A percentile compares a stretch with the other conserved stretches of the same genome.
phyloP scores from a whole-genome alignment of 1,140 invertebrate species.

The Trichogramma pretiosum region DNA sequence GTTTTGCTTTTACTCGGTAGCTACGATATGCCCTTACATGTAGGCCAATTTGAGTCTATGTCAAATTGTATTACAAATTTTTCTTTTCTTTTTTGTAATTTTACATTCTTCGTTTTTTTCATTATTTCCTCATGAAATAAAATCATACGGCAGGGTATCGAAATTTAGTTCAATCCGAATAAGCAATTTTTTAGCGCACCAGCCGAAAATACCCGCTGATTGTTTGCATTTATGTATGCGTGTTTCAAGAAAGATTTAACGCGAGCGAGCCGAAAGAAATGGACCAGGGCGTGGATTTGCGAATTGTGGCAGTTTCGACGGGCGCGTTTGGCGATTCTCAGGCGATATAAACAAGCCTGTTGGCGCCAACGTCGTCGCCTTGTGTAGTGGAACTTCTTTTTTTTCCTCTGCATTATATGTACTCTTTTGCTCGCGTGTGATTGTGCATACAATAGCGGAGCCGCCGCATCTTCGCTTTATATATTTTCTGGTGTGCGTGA shows the following conservation, averaged over 20 bases:
- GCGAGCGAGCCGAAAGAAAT: background rate
- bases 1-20: background rate
- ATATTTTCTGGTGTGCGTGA: conserved; percentile 8
- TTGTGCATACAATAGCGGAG: background rate
- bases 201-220: too few relatives aligned
- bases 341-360: conserved; percentile 14
- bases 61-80: too few relatives aligned
- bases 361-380: conserved; percentile 5
- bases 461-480: background rate
- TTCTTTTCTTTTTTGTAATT: too few relatives aligned
- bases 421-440: background rate
- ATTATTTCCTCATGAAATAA: too few relatives aligned
- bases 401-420: background rate
- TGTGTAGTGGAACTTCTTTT: background rate
- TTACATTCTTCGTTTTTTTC: too few relatives aligned
- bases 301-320: conserved; percentile 4
- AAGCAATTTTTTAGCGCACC: too few relatives aligned
- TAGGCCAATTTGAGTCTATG: too few relatives aligned
- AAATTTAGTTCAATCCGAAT: too few relatives aligned
- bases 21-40: background rate
- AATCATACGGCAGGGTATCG: too few relatives aligned
- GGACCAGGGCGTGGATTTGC: too few relatives aligned
- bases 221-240: conserved; percentile 9
- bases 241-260: conserved; percentile 3
- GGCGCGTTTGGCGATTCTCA: conserved; percentile 6